Percentiles rank a stretch among this genome's conserved stretches.
phyloP scores from a whole-genome alignment of 1,140 invertebrate species.

The Notospermus geniculatus region DNA sequence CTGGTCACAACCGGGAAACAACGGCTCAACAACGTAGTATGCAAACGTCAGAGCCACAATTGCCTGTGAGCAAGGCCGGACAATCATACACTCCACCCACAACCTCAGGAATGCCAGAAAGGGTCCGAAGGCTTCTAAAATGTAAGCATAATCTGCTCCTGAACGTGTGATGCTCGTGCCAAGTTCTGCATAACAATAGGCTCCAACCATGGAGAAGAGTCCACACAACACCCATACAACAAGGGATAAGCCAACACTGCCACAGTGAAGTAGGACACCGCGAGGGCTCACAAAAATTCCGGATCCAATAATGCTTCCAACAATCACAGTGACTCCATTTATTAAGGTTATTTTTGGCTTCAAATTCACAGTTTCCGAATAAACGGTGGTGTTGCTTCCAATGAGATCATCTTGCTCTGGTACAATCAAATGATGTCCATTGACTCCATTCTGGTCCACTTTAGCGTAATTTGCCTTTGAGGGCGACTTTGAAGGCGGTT shows the following conservation, averaged over 20 bases:
- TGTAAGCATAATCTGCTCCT: constrained; percentile 54
- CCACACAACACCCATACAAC: constrained; percentile 82
- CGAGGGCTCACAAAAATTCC: constrained; percentile 96
- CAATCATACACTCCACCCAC: constrained; percentile 65
- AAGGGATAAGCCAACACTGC: constrained; percentile 82
- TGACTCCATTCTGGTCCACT: too few relatives aligned
- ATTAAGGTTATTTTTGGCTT: constrained; percentile 47
- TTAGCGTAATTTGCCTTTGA: too few relatives aligned
- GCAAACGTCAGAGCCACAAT: constrained; percentile 55
- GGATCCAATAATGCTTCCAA: constrained; percentile 61
- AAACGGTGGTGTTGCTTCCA: not conserved
- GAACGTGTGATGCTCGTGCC: constrained; percentile 48
- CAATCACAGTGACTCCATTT: constrained; percentile 52
- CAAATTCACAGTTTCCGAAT: constrained; percentile 33
- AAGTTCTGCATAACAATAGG: constrained; percentile 52
- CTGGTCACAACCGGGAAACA: constrained; percentile 53
- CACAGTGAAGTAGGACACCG: constrained; percentile 76
- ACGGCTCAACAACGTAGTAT: constrained; percentile 53
- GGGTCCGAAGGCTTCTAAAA: constrained; percentile 53
- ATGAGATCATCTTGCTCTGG: too few relatives aligned
- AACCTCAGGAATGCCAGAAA: constrained; percentile 53
- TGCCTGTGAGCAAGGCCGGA: constrained; percentile 71
- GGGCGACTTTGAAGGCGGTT: too few relatives aligned
- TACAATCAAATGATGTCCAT: not conserved
- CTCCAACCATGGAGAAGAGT: constrained; percentile 70